Conservation (phyloP, 2,888 invertebrate species). For the Eustalomyia histrio region DNA sequence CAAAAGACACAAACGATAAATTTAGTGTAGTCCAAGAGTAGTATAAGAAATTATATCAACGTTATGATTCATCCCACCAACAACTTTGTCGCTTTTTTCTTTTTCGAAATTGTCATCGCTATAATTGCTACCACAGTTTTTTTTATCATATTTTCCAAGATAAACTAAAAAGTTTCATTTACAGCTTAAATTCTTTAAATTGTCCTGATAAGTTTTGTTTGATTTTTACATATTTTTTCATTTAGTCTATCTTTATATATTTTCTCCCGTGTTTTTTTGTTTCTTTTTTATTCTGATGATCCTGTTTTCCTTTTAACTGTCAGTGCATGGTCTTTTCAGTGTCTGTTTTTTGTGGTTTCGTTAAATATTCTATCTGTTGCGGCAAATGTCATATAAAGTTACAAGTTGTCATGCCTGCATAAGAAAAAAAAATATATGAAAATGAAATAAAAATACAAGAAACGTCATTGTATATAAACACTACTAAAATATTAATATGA, state of each 20-base stretch:
- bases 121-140: no score
- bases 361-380: constrained; percentile 66
- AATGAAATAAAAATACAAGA: constrained; percentile 30
- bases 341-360: constrained; percentile 50
- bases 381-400: constrained; percentile 64
- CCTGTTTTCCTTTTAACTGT: constrained; percentile 37
- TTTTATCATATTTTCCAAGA: no score
- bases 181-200: constrained; percentile 53
- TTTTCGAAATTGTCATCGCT: no score
- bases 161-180: constrained; percentile 30
- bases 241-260: constrained; percentile 15
- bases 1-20: no score
- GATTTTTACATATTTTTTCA: constrained; percentile 14
- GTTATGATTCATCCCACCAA: no score
- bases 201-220: constrained; percentile 42
- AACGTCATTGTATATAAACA: constrained; percentile 50
- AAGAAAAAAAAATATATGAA: constrained; percentile 25
- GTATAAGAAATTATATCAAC: no score
- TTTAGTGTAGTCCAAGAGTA: no score
- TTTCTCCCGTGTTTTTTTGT: background rate
- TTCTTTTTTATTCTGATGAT: background rate
- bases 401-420: constrained; percentile 58
- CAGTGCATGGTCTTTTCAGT: constrained; percentile 6
- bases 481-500: constrained; percentile 63
- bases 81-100: no score